These are phyloP conservation scores for Gorsachius goisagi DNA, from an alignment of 2,113 vertebrate species.

Conservation along the genomic window DNA sequence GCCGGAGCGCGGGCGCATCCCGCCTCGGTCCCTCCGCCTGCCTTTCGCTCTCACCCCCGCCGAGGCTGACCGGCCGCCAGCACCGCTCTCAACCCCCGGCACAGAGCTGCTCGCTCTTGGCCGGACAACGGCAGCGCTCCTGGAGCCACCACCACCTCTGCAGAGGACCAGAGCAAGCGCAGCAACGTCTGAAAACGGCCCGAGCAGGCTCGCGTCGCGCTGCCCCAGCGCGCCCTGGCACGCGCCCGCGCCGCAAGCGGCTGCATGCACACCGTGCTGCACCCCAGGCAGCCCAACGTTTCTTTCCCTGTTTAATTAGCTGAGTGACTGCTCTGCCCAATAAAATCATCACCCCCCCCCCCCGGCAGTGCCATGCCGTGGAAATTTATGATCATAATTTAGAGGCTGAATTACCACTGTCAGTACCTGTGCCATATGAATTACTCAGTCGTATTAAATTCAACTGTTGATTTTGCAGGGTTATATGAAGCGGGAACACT, in stretches of 20 bases:
- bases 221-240: not conserved
- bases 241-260: rapidly evolving
- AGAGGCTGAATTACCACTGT: constrained; percentile 66
- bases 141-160: not conserved
- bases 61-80: rapidly evolving
- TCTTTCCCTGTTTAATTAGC: constrained; percentile 37
- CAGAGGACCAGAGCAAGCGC: not conserved
- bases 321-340: constrained; percentile 34
- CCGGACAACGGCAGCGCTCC: rapidly evolving
- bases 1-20: not conserved
- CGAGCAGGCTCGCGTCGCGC: rapidly evolving
- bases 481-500: constrained; percentile 30
- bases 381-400: constrained; percentile 75
- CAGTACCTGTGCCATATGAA: constrained; percentile 60
- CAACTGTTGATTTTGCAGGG: constrained; percentile 50
- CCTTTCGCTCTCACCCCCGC: too few relatives aligned
- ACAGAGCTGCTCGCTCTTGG: rapidly evolving
- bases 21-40: rapidly evolving
- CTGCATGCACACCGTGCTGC: rapidly evolving
- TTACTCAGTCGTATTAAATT: constrained; percentile 60
- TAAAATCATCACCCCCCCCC: constrained; percentile 47
- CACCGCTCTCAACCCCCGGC: rapidly evolving
- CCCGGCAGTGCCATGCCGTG: constrained; percentile 3
- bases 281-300: not conserved
- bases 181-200: not conserved